A percentile compares a stretch with the other conserved stretches of the same genome.
These are phyloP conservation scores for Paratilapia polleni DNA, from an alignment of 2,113 vertebrate species.

Conservation along the genomic window DNA sequence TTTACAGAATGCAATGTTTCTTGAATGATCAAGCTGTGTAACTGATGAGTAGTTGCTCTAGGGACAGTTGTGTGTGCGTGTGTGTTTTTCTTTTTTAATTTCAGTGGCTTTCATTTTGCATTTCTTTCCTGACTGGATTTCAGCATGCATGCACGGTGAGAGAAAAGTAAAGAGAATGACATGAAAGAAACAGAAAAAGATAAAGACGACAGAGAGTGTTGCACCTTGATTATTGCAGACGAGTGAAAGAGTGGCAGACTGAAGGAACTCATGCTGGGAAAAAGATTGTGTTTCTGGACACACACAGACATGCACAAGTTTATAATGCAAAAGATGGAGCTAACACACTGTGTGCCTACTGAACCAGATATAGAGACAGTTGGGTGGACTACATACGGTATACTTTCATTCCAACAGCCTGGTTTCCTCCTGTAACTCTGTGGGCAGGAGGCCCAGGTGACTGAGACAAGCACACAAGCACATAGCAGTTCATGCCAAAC, in stretches of 20 bases:
- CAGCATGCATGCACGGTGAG: slow-evolving; percentile 76
- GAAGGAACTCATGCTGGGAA: slow-evolving; percentile 46
- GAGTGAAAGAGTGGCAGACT: slow-evolving; percentile 64
- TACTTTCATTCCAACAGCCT: background rate
- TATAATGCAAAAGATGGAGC: slow-evolving; percentile 6
- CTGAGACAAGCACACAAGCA: background rate
- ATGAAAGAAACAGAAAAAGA: slow-evolving; percentile 49
- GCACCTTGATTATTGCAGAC: slow-evolving; percentile 73
- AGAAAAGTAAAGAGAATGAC: slow-evolving; percentile 51
- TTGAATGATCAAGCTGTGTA: slow-evolving; percentile 70
- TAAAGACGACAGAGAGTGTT: slow-evolving; percentile 54
- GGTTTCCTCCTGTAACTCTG: background rate
- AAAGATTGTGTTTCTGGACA: slow-evolving; percentile 11
- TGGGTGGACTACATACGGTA: background rate
- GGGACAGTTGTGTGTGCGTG: slow-evolving; percentile 13
- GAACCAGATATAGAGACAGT: slow-evolving; percentile 51
- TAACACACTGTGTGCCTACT: slow-evolving; percentile 2
- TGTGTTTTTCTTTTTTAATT: slow-evolving; percentile 37
- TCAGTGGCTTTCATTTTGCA: slow-evolving; percentile 59
- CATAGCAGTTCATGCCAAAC: background rate
- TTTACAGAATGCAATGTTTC: slow-evolving; percentile 72
- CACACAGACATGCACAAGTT: background rate
- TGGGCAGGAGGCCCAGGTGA: background rate
- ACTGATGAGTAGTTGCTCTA: slow-evolving; percentile 51
- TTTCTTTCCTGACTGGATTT: slow-evolving; percentile 66